A percentile compares a stretch with the other conserved stretches of the same genome.
Conservation (phyloP, 2,797 vertebrate species). For the Sebastes kiyomatsui region DNA sequence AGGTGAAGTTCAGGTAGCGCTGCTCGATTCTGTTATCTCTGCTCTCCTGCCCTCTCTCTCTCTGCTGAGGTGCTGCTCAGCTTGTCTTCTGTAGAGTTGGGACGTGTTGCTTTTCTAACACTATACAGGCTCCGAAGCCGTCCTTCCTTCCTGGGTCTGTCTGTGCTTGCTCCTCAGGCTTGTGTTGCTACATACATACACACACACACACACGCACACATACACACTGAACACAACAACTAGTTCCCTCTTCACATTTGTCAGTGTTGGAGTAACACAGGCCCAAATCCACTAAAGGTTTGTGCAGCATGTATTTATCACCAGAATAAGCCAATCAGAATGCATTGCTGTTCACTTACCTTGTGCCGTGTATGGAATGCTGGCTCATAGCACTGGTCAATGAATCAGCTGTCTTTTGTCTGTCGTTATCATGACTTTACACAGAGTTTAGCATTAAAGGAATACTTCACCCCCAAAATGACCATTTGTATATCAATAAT, state of each 20-base stretch:
- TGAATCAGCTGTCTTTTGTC: background rate
- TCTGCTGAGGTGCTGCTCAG: slow-evolving; percentile 32
- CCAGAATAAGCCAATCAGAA: background rate
- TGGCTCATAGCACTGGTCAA: background rate
- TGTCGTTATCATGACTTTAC: too few relatives aligned
- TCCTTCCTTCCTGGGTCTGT: background rate
- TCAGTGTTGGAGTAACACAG: background rate
- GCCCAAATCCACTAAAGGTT: background rate
- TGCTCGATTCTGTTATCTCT: slow-evolving; percentile 39
- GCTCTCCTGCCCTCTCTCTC: slow-evolving; percentile 28
- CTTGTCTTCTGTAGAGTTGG: slow-evolving; percentile 15
- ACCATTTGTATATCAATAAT: too few relatives aligned
- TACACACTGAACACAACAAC: background rate
- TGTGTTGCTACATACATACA: background rate
- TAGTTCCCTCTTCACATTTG: background rate
- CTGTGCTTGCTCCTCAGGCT: slow-evolving; percentile 37
- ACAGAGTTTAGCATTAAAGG: too few relatives aligned
- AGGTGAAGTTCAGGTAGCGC: slow-evolving; percentile 83
- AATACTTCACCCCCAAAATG: too few relatives aligned
- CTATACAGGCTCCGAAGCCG: background rate
- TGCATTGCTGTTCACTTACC: background rate
- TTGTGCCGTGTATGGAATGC: background rate
- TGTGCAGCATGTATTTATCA: background rate
- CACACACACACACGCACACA: background rate
- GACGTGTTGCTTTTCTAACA: slow-evolving; percentile 16